phyloP scores from a whole-genome alignment of 2,888 invertebrate species.

The Carterocephalus palaemon region DNA sequence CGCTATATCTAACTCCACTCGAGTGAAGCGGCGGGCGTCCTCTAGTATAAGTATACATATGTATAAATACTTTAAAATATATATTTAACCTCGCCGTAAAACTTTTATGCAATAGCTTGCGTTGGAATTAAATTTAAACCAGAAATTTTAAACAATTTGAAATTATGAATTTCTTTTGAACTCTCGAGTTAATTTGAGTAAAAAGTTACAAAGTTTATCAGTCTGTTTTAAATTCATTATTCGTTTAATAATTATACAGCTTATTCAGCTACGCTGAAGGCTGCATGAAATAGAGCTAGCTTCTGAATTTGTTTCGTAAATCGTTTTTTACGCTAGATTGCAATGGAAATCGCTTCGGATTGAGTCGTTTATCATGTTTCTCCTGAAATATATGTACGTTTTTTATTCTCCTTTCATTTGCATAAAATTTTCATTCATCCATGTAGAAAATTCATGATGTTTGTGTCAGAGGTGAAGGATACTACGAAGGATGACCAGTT shows the following conservation, averaged over 20 bases:
- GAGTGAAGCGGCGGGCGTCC: too few relatives aligned
- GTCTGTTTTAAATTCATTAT: constrained; percentile 32
- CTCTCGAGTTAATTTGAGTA: constrained; percentile 4
- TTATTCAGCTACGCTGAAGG: constrained; percentile 16
- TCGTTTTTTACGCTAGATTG: constrained; percentile 26
- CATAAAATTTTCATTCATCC: too few relatives aligned
- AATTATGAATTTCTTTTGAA: constrained; percentile 5
- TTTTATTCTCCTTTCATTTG: too few relatives aligned
- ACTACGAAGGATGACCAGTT: too few relatives aligned
- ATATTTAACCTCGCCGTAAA: too few relatives aligned
- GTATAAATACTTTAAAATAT: too few relatives aligned
- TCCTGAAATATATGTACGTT: constrained; percentile 12
- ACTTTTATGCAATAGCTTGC: too few relatives aligned
- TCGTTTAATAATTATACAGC: constrained; percentile 31
- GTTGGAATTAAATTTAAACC: too few relatives aligned
- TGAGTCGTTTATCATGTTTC: constrained; percentile 17
- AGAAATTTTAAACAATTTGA: neutral
- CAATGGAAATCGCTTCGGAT: constrained; percentile 21
- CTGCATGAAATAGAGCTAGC: constrained; percentile 12
- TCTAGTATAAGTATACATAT: too few relatives aligned
- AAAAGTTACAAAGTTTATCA: constrained; percentile 25
- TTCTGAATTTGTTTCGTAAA: constrained; percentile 25
- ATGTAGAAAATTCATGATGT: too few relatives aligned
- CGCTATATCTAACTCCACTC: too few relatives aligned
- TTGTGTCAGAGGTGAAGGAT: too few relatives aligned